A percentile compares a stretch with the other conserved stretches of the same genome.
Evolutionary conservation across 37 sponge, comb jelly and placozoan genomes (phyloP).

Genomic region (Cliona cf. orientalis): DNA sequence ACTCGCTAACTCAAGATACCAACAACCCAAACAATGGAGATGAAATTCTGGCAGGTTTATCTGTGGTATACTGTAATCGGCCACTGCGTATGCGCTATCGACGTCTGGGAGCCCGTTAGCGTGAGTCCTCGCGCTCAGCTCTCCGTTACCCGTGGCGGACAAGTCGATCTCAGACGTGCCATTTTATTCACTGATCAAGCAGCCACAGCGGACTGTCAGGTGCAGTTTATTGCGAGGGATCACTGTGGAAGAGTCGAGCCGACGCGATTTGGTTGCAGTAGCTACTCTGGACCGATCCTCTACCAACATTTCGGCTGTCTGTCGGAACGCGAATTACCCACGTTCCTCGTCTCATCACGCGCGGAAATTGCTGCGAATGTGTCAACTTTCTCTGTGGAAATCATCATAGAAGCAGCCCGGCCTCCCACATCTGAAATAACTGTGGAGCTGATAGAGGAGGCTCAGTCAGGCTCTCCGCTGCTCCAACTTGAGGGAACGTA

Average conservation of each 20-base stretch:
- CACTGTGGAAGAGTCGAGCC: constrained; percentile 40
- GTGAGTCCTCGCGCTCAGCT: not conserved
- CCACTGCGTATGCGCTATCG: too few species aligned
- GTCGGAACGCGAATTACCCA: constrained; percentile 1
- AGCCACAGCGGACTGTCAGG: constrained; percentile 8
- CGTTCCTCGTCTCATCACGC: constrained; percentile 28
- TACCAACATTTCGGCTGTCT: constrained; percentile 61
- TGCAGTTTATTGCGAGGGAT: not conserved
- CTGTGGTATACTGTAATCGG: too few species aligned
- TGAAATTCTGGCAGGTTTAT: too few species aligned
- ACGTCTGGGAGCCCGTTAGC: too few species aligned
- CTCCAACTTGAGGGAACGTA: not conserved
- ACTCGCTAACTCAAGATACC: too few species aligned
- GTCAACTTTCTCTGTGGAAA: constrained; percentile 1
- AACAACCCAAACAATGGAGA: too few species aligned
- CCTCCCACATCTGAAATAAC: not conserved
- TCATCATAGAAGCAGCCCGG: not conserved
- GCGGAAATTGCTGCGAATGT: not conserved
- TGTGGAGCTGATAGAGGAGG: not conserved
- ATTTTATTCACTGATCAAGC: not conserved
- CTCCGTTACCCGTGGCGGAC: not conserved
- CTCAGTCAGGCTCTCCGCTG: not conserved
- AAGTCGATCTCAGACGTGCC: not conserved
- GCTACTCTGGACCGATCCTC: constrained; percentile 6
- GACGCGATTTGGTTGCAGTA: constrained; percentile 9